Evolutionary conservation across 2,797 vertebrate species (phyloP).

Genomic region (Onychomys torridus): DNA sequence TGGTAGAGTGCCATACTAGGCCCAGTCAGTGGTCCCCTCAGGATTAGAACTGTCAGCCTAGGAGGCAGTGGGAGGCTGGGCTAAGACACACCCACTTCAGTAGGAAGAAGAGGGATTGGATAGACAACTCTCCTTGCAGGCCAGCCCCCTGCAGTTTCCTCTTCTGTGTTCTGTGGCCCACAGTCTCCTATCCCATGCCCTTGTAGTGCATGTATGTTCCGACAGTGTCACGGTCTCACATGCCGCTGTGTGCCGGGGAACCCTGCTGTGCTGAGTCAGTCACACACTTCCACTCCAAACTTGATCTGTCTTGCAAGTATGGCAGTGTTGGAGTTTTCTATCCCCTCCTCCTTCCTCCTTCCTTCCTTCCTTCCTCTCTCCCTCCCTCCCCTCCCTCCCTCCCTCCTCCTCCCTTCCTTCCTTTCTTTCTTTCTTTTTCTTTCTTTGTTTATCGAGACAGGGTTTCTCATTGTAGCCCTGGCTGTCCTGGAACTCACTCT

Average conservation of each 20-base stretch:
- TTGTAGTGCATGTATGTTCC: neutral
- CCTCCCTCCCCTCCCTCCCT: no score
- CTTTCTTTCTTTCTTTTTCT: no score
- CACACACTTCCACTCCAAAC: neutral
- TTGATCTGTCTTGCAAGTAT: neutral
- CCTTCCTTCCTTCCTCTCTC: no score
- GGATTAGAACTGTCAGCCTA: neutral
- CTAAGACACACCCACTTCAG: neutral
- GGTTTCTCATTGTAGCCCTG: no score
- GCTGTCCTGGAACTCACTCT: no score
- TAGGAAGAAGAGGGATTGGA: neutral
- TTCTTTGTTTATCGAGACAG: no score
- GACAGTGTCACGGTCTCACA: neutral
- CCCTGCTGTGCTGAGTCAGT: neutral
- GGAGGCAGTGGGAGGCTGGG: neutral
- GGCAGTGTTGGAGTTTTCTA: neutral
- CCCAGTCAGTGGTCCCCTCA: neutral
- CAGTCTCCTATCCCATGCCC: neutral
- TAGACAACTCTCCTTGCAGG: neutral
- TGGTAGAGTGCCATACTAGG: neutral
- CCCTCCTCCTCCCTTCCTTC: no score
- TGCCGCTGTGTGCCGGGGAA: neutral
- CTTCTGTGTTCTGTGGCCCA: fast-evolving
- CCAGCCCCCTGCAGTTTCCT: neutral
- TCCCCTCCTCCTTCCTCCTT: no score